Evolutionary conservation across 2,888 invertebrate species (phyloP).

Genomic region (Calliphora vomitoria): DNA sequence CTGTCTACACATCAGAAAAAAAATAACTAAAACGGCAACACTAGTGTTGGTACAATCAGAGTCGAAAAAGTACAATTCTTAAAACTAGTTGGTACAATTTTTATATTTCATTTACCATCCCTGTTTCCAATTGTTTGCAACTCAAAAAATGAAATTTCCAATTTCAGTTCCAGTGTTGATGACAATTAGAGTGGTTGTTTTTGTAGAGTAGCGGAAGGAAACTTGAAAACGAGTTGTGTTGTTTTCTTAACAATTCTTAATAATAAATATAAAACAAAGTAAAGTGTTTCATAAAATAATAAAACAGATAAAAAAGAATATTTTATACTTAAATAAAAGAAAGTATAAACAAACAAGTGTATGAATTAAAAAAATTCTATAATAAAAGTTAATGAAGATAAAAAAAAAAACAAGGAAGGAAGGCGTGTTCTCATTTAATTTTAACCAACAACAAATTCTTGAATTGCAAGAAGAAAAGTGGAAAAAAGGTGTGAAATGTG

Average conservation of each 20-base stretch:
- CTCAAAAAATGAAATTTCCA: slow-evolving; percentile 23
- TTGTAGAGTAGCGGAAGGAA: slow-evolving; percentile 48
- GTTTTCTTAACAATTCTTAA: slow-evolving; percentile 25
- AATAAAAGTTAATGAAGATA: background rate
- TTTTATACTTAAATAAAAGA: background rate
- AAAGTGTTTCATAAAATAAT: background rate
- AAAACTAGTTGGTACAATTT: no score
- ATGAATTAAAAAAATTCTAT: background rate
- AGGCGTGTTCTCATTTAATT: slow-evolving; percentile 63
- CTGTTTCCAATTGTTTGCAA: slow-evolving; percentile 4
- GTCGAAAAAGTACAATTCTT: no score
- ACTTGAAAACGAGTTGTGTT: background rate
- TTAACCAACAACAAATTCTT: slow-evolving; percentile 26
- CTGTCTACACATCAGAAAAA: no score
- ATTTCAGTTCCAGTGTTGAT: slow-evolving; percentile 70
- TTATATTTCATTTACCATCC: no score
- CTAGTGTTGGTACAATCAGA: no score
- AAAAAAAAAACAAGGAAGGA: slow-evolving; percentile 40
- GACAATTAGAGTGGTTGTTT: slow-evolving; percentile 66
- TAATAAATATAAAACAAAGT: slow-evolving; percentile 14
- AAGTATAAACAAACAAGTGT: slow-evolving; percentile 2
- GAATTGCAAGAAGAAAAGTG: slow-evolving; percentile 49
- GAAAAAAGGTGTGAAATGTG: slow-evolving; percentile 76
- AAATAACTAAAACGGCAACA: no score
- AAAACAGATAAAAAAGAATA: background rate